Percentiles rank a stretch among this genome's conserved stretches.
Evolutionary conservation across 2,888 invertebrate species (phyloP).

Genomic region (Clusia tigrina): DNA sequence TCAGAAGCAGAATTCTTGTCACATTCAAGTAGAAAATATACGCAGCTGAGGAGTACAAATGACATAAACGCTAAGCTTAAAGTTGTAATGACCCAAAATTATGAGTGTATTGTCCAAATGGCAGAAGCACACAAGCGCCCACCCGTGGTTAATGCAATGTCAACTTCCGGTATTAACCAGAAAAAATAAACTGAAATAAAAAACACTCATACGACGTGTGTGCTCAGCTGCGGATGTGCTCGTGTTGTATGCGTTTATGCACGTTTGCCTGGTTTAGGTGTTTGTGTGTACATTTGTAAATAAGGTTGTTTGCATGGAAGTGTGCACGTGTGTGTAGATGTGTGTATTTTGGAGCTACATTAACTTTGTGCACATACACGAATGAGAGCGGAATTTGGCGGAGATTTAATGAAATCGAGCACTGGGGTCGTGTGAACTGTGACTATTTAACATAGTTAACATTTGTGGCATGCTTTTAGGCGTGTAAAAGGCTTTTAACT

Average conservation of each 20-base stretch:
- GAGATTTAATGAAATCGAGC: not conserved
- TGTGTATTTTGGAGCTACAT: not conserved
- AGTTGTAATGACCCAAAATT: too few relatives aligned
- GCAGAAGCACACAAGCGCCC: too few relatives aligned
- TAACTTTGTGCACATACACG: not conserved
- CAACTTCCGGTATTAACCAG: too few relatives aligned
- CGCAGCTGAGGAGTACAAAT: too few relatives aligned
- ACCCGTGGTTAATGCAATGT: too few relatives aligned
- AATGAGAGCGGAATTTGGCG: not conserved
- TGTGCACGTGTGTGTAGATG: not conserved
- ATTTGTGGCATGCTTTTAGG: conserved; percentile 5
- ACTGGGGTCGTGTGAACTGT: not conserved
- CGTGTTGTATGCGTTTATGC: not conserved
- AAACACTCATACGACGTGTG: too few relatives aligned
- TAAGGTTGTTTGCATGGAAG: not conserved
- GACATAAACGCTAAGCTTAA: too few relatives aligned
- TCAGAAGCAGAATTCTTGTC: too few relatives aligned
- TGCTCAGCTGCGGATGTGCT: not conserved
- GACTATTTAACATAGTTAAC: not conserved
- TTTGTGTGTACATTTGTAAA: conserved; percentile 3
- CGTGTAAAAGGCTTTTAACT: not conserved
- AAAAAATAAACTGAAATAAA: too few relatives aligned
- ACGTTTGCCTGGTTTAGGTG: not conserved
- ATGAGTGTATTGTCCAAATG: too few relatives aligned
- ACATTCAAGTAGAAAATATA: too few relatives aligned